A percentile compares a stretch with the other conserved stretches of the same genome.
Evolutionary conservation across 2,888 invertebrate genomes (phyloP).

Genomic region (Aporophyla lueneburgensis): DNA sequence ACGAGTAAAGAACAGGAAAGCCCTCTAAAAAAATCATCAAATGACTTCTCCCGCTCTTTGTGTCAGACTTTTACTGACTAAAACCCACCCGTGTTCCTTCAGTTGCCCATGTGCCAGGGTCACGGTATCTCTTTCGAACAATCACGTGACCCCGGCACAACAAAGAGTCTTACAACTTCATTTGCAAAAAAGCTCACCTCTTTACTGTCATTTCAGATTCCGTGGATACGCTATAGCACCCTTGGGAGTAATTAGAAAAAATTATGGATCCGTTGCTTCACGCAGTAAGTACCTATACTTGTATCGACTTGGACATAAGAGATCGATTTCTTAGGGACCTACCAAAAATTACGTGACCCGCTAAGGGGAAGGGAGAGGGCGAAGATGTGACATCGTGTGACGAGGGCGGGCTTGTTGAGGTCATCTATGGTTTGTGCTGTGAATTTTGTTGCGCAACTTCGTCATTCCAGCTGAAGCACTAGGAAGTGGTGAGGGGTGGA

Average conservation of each 20-base stretch:
- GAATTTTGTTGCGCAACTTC: neutral
- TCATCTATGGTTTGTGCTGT: neutral
- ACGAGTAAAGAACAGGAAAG: neutral
- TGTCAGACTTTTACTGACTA: too few relatives aligned
- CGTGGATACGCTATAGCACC: conserved; percentile 9
- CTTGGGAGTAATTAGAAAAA: neutral
- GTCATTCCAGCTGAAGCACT: neutral
- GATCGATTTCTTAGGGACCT: neutral
- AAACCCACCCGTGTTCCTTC: too few relatives aligned
- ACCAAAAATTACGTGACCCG: neutral
- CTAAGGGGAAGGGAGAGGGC: neutral
- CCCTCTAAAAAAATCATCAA: too few relatives aligned
- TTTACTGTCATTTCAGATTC: conserved; percentile 13
- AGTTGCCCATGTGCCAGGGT: too few relatives aligned
- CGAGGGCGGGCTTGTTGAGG: neutral
- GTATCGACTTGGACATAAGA: too few relatives aligned
- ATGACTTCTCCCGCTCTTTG: too few relatives aligned
- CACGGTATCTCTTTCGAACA: too few relatives aligned
- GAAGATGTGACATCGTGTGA: neutral
- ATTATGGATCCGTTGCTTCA: conserved; percentile 13
- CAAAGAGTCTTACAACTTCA: neutral
- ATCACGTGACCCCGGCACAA: too few relatives aligned
- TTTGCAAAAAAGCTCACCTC: neutral
- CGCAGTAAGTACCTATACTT: conserved; percentile 8
- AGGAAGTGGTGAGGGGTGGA: neutral